phyloP scores from a whole-genome alignment of 23 tunicate species.

The Phallusia fumigata region DNA sequence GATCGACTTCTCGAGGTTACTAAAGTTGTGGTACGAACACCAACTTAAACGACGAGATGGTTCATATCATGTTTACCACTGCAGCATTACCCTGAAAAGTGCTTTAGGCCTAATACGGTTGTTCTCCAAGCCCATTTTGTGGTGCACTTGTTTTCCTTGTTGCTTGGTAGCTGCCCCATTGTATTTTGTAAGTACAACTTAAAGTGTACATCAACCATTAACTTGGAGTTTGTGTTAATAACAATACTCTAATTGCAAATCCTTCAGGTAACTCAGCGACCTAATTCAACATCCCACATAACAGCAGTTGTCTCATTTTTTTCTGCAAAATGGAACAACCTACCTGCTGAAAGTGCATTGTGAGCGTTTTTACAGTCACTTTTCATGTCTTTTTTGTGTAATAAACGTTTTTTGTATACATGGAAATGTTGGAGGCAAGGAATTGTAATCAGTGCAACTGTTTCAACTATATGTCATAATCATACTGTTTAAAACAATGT shows the following conservation, averaged over 20 bases:
- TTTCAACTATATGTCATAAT: too few species aligned
- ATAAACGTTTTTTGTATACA: too few species aligned
- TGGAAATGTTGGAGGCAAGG: too few species aligned
- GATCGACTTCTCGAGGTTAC: neutral
- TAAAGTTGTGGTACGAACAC: neutral
- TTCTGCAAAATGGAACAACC: neutral
- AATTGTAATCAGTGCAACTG: too few species aligned
- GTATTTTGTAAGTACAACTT: neutral
- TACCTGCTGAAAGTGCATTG: neutral
- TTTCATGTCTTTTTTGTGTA: too few species aligned
- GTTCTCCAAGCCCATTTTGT: neutral
- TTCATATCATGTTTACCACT: neutral
- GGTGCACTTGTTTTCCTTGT: neutral
- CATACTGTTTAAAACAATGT: too few species aligned
- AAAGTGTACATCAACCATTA: too few species aligned
- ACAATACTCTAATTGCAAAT: too few species aligned
- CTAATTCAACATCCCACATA: neutral
- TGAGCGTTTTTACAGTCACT: neutral
- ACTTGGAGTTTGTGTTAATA: too few species aligned
- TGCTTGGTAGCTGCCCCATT: conserved; percentile 3
- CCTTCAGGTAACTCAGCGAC: neutral
- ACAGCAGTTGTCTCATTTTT: neutral
- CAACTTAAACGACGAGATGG: neutral
- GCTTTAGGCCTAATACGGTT: neutral
- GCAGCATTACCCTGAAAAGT: neutral